phyloP scores from a whole-genome alignment of 1,140 invertebrate genomes.

The Kradibia gibbosae region DNA sequence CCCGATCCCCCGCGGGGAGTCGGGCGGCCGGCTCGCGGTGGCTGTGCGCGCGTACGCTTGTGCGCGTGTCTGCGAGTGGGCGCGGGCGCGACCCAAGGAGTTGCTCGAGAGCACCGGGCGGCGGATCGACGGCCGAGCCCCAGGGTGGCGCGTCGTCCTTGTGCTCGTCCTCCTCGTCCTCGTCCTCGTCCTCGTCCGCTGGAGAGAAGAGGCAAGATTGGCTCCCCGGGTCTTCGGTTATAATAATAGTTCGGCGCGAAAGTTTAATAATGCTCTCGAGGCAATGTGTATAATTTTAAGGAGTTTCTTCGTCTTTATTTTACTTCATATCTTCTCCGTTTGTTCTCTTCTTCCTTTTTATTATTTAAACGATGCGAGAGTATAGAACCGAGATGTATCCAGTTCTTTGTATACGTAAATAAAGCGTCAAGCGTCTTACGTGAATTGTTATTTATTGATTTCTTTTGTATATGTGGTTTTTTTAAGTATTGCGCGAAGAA shows the following conservation, averaged over 20 bases:
- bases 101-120: no score
- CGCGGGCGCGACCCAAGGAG: no score
- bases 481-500: conserved; percentile 28
- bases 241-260: background rate
- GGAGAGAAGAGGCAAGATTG: background rate
- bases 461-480: conserved; percentile 42
- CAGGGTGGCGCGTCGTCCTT: no score
- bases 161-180: no score
- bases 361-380: conserved; percentile 42
- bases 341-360: conserved; percentile 25
- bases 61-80: no score
- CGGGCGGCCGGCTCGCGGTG: no score
- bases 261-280: conserved; percentile 17
- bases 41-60: no score
- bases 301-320: conserved; percentile 27
- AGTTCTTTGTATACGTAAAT: conserved; percentile 28
- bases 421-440: background rate
- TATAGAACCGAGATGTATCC: conserved; percentile 14
- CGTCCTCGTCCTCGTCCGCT: no score
- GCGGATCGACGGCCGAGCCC: no score
- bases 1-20: no score
- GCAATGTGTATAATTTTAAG: conserved; percentile 40
- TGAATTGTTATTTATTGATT: conserved; percentile 49
- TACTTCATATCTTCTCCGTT: conserved; percentile 21
- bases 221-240: background rate